phyloP scores from a whole-genome alignment of 2,888 invertebrate species.

The Pyrocoelia pectoralis region DNA sequence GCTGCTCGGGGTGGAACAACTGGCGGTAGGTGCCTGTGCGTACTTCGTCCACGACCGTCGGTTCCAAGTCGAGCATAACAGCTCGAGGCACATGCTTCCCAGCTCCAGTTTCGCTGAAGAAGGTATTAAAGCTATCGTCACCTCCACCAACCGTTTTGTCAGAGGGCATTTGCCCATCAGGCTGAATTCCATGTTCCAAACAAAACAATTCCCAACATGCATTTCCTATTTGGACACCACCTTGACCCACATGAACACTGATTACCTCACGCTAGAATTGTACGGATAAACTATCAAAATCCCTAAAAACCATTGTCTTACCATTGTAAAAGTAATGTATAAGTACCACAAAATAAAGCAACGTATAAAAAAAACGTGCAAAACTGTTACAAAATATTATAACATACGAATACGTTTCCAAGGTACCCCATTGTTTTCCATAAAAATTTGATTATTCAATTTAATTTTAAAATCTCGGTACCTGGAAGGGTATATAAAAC shows the following conservation, averaged over 20 bases:
- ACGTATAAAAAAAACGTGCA: no score
- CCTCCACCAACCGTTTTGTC: conserved; percentile 2
- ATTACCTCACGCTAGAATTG: not conserved
- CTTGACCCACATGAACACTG: not conserved
- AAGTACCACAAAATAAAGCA: not conserved
- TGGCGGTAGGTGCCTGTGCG: no score
- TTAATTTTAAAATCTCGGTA: not conserved
- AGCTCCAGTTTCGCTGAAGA: not conserved
- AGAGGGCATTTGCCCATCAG: conserved; percentile 10
- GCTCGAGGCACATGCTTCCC: conserved; percentile 57
- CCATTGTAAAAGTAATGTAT: not conserved
- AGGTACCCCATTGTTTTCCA: no score
- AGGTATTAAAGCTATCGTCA: conserved; percentile 2
- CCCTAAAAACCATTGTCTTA: no score
- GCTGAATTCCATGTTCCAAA: conserved; percentile 9
- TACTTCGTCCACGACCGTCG: conserved; percentile 74
- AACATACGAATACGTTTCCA: no score
- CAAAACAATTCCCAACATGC: conserved; percentile 10
- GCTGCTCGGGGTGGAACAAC: no score
- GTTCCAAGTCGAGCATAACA: conserved; percentile 73
- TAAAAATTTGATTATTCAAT: not conserved
- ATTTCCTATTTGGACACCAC: conserved; percentile 15
- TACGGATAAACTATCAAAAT: not conserved
- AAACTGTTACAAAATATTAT: not conserved
- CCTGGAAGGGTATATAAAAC: not conserved